phyloP scores from a whole-genome alignment of 2,797 vertebrate genomes.

The Gadopsis bispinosus region DNA sequence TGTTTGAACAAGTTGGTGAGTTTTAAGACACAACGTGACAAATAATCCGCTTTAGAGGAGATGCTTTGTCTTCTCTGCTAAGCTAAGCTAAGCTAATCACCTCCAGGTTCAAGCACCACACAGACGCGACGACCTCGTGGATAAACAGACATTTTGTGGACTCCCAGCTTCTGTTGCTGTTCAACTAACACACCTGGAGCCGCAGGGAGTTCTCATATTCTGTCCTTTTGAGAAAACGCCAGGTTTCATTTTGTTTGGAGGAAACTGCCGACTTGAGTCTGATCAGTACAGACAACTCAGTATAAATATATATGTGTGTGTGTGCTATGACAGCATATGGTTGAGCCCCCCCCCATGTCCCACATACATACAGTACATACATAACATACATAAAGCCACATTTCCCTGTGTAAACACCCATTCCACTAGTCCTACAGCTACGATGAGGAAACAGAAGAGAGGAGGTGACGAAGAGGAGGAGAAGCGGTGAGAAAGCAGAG shows the following conservation, averaged over 20 bases:
- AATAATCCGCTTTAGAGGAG: not conserved
- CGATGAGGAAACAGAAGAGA: constrained; percentile 64
- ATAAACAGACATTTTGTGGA: too few species aligned
- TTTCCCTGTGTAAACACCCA: constrained; percentile 74
- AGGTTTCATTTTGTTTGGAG: constrained; percentile 17
- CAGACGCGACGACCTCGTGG: not conserved
- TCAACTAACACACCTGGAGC: not conserved
- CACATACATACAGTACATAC: constrained; percentile 61
- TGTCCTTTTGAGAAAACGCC: not conserved
- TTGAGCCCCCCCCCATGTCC: constrained; percentile 52
- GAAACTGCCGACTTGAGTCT: constrained; percentile 32
- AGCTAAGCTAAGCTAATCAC: not conserved
- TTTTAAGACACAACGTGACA: too few species aligned
- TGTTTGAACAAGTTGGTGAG: too few species aligned
- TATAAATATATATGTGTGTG: constrained; percentile 18
- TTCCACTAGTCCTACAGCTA: constrained; percentile 72
- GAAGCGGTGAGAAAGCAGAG: constrained; percentile 58
- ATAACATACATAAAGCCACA: constrained; percentile 62
- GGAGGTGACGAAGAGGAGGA: constrained; percentile 10
- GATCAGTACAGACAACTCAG: constrained; percentile 1
- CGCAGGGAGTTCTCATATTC: not conserved
- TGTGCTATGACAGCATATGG: constrained; percentile 69
- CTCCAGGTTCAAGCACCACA: not conserved
- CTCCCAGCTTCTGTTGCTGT: not conserved
- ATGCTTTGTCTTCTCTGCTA: not conserved